Conservation (phyloP, 2,797 vertebrate genomes). For the Vipera latastei region DNA sequence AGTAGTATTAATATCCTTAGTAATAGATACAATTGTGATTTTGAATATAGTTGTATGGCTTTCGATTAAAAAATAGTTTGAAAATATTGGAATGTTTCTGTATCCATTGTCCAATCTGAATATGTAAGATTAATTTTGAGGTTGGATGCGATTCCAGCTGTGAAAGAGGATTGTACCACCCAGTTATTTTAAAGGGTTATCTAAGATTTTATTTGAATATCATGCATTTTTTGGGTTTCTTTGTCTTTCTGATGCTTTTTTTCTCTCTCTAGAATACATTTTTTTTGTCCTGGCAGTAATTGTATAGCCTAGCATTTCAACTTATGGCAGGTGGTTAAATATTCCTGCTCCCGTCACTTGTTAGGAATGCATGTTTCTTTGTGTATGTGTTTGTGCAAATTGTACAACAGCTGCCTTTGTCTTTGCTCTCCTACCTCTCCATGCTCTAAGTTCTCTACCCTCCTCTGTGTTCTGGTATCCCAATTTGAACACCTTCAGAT, state of each 20-base stretch:
- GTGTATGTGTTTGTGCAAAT: conserved; percentile 58
- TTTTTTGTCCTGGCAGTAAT: conserved; percentile 60
- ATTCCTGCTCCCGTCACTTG: conserved; percentile 69
- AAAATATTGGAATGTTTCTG: not conserved
- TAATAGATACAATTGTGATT: not conserved
- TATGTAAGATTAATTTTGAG: conserved; percentile 17
- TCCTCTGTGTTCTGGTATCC: conserved; percentile 55
- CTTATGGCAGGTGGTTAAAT: conserved; percentile 57
- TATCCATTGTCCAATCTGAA: not conserved
- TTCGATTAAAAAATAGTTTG: conserved; percentile 4
- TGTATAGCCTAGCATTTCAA: conserved; percentile 60
- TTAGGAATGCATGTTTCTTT: conserved; percentile 46
- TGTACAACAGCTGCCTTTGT: conserved; percentile 67
- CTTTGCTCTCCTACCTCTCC: conserved; percentile 60
- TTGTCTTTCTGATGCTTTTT: conserved; percentile 70
- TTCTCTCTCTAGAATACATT: conserved; percentile 53
- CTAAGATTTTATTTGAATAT: conserved; percentile 36
- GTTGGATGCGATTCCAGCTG: conserved; percentile 9
- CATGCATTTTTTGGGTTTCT: conserved; percentile 77
- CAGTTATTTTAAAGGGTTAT: not conserved
- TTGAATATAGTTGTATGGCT: not conserved
- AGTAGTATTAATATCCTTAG: not conserved
- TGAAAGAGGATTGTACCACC: conserved; percentile 49
- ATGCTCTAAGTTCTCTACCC: conserved; percentile 61
- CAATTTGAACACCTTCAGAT: conserved; percentile 59